phyloP scores from a whole-genome alignment of 1,140 invertebrate genomes.

The Oncopeltus fasciatus region DNA sequence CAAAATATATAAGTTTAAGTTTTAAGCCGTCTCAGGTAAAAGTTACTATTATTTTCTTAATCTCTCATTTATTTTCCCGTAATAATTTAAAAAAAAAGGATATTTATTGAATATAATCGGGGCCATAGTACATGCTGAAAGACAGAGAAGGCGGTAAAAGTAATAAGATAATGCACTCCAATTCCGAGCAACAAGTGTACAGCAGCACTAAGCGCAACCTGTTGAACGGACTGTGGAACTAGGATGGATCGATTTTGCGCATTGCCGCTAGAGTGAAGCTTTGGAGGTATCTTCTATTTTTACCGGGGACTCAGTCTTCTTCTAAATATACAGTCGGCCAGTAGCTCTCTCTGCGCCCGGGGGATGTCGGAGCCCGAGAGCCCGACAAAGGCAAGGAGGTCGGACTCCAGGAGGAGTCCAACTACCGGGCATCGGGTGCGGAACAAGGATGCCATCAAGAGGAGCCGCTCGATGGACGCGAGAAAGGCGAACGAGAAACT shows the following conservation, averaged over 20 bases:
- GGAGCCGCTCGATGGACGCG: not conserved
- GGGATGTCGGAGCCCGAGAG: not conserved
- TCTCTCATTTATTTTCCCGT: too few species aligned
- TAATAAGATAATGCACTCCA: too few species aligned
- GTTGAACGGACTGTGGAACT: slow-evolving; percentile 4
- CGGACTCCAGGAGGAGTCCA: not conserved
- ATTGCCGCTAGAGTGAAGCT: not conserved
- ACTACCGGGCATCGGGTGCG: not conserved
- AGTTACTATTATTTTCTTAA: too few species aligned
- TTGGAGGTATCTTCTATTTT: too few species aligned
- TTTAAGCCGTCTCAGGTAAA: too few species aligned
- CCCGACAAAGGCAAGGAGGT: not conserved
- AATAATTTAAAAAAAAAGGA: too few species aligned
- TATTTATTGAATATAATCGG: too few species aligned
- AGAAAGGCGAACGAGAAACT: not conserved
- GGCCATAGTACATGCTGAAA: too few species aligned
- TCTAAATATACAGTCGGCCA: not conserved
- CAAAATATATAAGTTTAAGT: too few species aligned
- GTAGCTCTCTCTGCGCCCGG: not conserved
- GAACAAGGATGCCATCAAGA: not conserved
- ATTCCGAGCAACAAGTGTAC: not conserved
- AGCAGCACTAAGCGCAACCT: not conserved
- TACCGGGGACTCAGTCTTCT: not conserved
- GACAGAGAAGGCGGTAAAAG: too few species aligned
- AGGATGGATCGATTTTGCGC: slow-evolving; percentile 13